Evolutionary conservation across 2,113 vertebrate species (phyloP).

Genomic region (Chloropsis hardwickii): DNA sequence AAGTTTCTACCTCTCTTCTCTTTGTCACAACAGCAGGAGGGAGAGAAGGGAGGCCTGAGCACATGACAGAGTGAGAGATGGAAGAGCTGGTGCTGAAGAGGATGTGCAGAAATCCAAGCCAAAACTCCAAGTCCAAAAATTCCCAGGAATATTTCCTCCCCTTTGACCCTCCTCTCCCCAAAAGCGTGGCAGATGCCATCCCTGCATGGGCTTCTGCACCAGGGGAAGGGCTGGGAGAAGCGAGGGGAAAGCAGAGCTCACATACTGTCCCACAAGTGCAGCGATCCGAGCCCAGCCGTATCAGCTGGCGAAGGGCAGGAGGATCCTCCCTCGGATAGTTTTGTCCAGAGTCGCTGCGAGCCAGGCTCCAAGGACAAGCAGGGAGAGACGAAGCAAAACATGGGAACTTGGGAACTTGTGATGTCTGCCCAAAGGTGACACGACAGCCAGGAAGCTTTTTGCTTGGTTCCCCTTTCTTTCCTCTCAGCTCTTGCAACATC

Average conservation of each 20-base stretch:
- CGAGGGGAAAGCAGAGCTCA: neutral
- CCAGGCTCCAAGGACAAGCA: neutral
- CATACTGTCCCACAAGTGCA: neutral
- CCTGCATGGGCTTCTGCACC: neutral
- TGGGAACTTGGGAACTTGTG: neutral
- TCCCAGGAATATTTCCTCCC: neutral
- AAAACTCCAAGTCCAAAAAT: neutral
- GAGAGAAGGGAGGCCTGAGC: neutral
- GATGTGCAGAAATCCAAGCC: neutral
- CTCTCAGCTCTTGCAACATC: neutral
- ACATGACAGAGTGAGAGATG: neutral
- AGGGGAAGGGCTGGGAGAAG: neutral
- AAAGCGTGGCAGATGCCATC: neutral
- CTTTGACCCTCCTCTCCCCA: neutral
- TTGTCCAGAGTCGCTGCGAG: neutral
- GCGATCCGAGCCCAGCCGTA: neutral
- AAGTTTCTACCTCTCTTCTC: neutral
- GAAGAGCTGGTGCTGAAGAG: neutral
- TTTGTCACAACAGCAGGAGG: neutral
- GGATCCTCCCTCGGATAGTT: constrained; percentile 21
- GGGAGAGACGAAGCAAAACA: constrained; percentile 37
- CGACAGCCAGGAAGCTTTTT: accelerated
- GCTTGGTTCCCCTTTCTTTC: neutral
- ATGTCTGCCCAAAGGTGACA: neutral
- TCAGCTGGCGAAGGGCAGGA: neutral